Evolutionary conservation across 1,140 invertebrate species (phyloP).

Genomic region (Eupristina koningsbergeri): DNA sequence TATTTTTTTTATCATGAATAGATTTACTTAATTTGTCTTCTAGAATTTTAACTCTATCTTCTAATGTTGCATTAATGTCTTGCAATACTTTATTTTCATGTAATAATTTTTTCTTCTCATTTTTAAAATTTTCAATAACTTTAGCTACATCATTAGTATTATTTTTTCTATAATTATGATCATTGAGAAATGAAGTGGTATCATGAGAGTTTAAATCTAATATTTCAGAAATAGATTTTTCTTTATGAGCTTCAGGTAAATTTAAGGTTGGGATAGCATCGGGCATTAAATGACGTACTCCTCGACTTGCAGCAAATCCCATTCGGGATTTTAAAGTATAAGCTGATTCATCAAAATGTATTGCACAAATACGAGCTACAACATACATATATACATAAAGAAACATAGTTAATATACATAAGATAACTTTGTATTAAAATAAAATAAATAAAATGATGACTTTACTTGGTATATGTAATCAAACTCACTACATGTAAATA

Average conservation of each 20-base stretch:
- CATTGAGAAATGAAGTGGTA: background rate
- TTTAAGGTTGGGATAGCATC: slow-evolving; percentile 15
- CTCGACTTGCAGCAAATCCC: slow-evolving; percentile 12
- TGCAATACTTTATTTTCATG: slow-evolving; percentile 22
- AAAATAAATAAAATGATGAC: no score
- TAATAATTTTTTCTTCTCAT: slow-evolving; percentile 15
- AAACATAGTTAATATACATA: background rate
- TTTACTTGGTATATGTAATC: no score
- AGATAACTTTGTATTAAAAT: no score
- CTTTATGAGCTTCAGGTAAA: slow-evolving; percentile 16
- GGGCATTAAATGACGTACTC: slow-evolving; percentile 1
- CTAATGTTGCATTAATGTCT: slow-evolving; percentile 16
- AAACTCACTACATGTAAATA: no score
- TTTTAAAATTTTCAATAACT: slow-evolving; percentile 1
- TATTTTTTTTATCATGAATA: slow-evolving; percentile 16
- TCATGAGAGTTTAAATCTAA: slow-evolving; percentile 6
- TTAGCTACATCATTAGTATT: background rate
- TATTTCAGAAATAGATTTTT: background rate
- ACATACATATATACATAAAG: background rate
- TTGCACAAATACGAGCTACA: slow-evolving; percentile 14
- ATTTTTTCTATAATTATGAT: slow-evolving; percentile 14
- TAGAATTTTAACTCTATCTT: background rate
- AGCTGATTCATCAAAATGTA: slow-evolving; percentile 16
- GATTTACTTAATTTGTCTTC: slow-evolving; percentile 10
- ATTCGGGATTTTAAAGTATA: slow-evolving; percentile 20